A percentile compares a stretch with the other conserved stretches of the same genome.
Evolutionary conservation across 2,888 invertebrate species (phyloP).

Genomic region (Athalia rosae): DNA sequence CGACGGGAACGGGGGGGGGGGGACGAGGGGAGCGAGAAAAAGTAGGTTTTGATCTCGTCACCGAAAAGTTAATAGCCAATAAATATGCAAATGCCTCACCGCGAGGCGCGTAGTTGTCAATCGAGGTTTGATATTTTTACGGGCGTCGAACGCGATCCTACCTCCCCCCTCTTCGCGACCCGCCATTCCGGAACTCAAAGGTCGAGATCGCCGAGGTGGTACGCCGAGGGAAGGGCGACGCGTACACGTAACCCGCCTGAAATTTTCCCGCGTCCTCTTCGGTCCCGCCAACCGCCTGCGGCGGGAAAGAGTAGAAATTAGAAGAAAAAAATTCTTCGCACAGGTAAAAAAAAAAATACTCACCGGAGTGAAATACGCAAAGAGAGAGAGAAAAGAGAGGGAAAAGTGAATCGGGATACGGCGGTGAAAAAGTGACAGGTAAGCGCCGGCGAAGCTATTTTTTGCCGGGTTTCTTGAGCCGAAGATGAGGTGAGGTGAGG

Average conservation of each 20-base stretch:
- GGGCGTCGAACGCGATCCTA: background rate
- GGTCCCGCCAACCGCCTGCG: background rate
- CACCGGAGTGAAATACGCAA: conserved; percentile 45
- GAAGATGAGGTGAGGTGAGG: conserved; percentile 23
- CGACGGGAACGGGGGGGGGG: background rate
- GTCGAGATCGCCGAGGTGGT: background rate
- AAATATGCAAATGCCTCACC: conserved; percentile 41
- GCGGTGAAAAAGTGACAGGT: conserved; percentile 35
- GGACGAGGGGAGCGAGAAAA: background rate
- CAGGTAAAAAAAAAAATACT: conserved; percentile 4
- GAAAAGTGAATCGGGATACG: background rate
- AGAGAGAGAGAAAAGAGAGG: conserved; percentile 48
- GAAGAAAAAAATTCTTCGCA: conserved; percentile 3
- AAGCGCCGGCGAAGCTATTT: conserved; percentile 11
- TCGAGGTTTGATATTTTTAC: conserved; percentile 37
- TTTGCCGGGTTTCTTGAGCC: conserved; percentile 27
- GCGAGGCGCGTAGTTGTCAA: conserved; percentile 27
- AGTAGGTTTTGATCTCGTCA: conserved; percentile 40
- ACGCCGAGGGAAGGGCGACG: background rate
- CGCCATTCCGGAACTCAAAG: background rate
- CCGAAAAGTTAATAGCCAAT: conserved; percentile 45
- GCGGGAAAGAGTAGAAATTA: background rate
- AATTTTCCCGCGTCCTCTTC: conserved; percentile 1
- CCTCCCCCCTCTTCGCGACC: background rate
- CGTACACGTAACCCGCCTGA: background rate